Percentiles rank a stretch among this genome's conserved stretches.
Evolutionary conservation across 2,888 invertebrate species (phyloP).

Genomic region (Sycophila texana): DNA sequence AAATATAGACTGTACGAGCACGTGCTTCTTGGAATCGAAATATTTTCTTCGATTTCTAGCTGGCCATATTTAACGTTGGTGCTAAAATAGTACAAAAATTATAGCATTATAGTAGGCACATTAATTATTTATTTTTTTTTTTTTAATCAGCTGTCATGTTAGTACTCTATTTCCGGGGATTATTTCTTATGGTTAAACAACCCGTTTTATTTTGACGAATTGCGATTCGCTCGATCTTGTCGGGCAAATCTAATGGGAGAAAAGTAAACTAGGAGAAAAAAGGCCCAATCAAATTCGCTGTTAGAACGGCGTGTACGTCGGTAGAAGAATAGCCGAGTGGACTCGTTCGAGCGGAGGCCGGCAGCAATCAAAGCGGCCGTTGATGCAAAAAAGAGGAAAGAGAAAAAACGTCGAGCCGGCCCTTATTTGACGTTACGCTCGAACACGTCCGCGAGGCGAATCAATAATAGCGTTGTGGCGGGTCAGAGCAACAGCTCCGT

Average conservation of each 20-base stretch:
- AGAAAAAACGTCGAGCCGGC: not conserved
- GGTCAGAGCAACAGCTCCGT: not conserved
- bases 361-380: not conserved
- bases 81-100: too few species aligned
- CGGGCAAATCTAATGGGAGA: not conserved
- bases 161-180: too few species aligned
- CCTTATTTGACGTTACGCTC: conserved; percentile 34
- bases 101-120: too few species aligned
- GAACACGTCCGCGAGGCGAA: conserved; percentile 29
- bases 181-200: not conserved
- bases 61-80: too few species aligned
- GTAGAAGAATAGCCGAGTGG: conserved; percentile 12
- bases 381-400: conserved; percentile 5
- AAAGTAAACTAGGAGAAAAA: conserved; percentile 20
- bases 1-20: too few species aligned
- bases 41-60: too few species aligned
- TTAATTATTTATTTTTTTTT: too few species aligned
- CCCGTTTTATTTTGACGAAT: conserved; percentile 1
- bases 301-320: not conserved
- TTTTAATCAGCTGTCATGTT: too few species aligned
- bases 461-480: conserved; percentile 24
- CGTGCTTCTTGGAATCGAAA: too few species aligned
- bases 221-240: not conserved
- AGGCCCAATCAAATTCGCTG: conserved; percentile 6
- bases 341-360: not conserved